phyloP scores from a whole-genome alignment of 2,113 vertebrate genomes.

The Hippocampus guttulatus region DNA sequence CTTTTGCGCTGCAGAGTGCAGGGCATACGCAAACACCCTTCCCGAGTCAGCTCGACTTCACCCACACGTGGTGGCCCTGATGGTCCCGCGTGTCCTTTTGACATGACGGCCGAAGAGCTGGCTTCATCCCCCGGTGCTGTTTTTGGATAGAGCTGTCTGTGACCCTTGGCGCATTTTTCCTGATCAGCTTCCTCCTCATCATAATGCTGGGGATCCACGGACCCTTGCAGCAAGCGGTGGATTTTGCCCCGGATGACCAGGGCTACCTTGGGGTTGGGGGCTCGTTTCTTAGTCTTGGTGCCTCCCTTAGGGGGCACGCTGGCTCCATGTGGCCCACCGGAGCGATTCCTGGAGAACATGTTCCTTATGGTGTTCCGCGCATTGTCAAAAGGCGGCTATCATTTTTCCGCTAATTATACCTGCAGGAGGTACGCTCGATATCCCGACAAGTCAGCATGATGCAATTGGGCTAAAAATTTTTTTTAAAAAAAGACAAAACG shows the following conservation, averaged over 20 bases:
- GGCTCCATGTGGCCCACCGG: slow-evolving; percentile 77
- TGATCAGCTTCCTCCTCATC: slow-evolving; percentile 73
- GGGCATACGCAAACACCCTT: slow-evolving; percentile 73
- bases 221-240: slow-evolving; percentile 83
- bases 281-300: slow-evolving; percentile 73
- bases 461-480: slow-evolving; percentile 40
- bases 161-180: slow-evolving; percentile 47
- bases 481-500: slow-evolving; percentile 27
- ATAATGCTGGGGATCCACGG: slow-evolving; percentile 71
- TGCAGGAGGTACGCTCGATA: slow-evolving; percentile 8
- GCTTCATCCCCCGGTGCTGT: slow-evolving; percentile 34
- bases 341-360: slow-evolving; percentile 81
- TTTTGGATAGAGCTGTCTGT: slow-evolving; percentile 31
- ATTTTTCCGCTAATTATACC: slow-evolving; percentile 17
- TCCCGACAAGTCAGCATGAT: slow-evolving; percentile 20
- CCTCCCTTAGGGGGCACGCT: slow-evolving; percentile 66
- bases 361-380: slow-evolving; percentile 45
- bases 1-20: slow-evolving; percentile 72
- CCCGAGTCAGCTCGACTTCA: slow-evolving; percentile 76
- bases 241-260: slow-evolving; percentile 79
- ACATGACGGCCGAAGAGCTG: slow-evolving; percentile 42
- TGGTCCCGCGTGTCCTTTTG: slow-evolving; percentile 45
- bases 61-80: slow-evolving; percentile 62
- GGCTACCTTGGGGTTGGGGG: slow-evolving; percentile 73
- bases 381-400: slow-evolving; percentile 24